Percentiles rank a stretch among this genome's conserved stretches.
Conservation (phyloP, 2,797 vertebrate species). For the Xenentodon cancila region DNA sequence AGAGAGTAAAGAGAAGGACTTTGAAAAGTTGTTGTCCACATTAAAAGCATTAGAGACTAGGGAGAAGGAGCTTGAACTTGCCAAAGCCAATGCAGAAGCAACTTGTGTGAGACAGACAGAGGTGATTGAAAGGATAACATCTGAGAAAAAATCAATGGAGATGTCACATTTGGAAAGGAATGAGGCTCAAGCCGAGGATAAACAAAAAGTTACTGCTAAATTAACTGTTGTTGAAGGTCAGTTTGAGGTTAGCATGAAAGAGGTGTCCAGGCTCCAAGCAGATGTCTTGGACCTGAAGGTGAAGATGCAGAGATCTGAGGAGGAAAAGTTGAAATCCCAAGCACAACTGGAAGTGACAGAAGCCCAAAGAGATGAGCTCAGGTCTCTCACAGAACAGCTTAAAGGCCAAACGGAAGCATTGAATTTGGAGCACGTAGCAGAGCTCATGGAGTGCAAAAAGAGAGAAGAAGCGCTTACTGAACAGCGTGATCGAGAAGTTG, state of each 20-base stretch:
- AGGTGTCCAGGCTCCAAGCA: slow-evolving; percentile 85
- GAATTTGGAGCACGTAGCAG: slow-evolving; percentile 84
- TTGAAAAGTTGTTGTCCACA: slow-evolving; percentile 78
- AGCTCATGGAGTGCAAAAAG: slow-evolving; percentile 84
- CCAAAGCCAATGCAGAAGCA: slow-evolving; percentile 78
- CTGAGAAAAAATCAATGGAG: slow-evolving; percentile 77
- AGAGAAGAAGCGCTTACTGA: slow-evolving; percentile 73
- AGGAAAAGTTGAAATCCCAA: slow-evolving; percentile 80
- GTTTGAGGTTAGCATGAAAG: slow-evolving; percentile 80
- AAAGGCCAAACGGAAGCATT: slow-evolving; percentile 85
- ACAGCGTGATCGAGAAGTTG: slow-evolving; percentile 69
- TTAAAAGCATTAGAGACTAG: slow-evolving; percentile 69
- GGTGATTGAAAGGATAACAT: slow-evolving; percentile 77
- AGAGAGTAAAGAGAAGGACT: slow-evolving; percentile 73
- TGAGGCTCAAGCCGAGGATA: slow-evolving; percentile 61
- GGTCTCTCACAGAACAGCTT: slow-evolving; percentile 84
- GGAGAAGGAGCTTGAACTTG: slow-evolving; percentile 74
- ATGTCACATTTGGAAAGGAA: slow-evolving; percentile 74
- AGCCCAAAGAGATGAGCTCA: slow-evolving; percentile 81
- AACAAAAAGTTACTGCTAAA: slow-evolving; percentile 72
- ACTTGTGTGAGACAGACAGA: slow-evolving; percentile 76
- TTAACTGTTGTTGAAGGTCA: slow-evolving; percentile 82
- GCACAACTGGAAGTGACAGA: slow-evolving; percentile 80
- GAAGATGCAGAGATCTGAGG: slow-evolving; percentile 75
- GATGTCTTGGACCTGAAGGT: slow-evolving; percentile 81